phyloP scores from a whole-genome alignment of 2,797 vertebrate species.

The Sardinella longiceps region DNA sequence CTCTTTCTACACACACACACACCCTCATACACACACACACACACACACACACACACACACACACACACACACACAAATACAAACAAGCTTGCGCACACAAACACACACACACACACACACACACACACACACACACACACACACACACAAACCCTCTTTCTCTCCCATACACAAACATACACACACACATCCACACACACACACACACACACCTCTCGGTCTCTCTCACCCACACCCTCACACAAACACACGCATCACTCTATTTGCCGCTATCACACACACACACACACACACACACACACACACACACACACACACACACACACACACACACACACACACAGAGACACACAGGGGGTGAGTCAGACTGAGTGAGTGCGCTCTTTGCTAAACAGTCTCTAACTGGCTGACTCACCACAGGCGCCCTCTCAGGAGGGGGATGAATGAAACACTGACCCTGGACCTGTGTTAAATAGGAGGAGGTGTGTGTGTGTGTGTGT shows the following conservation, averaged over 20 bases:
- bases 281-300: background rate
- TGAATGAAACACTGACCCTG: constrained; percentile 8
- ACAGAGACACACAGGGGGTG: background rate
- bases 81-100: constrained; percentile 38
- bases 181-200: background rate
- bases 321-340: background rate
- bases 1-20: too few relatives aligned
- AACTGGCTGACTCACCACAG: constrained; percentile 18
- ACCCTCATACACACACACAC: background rate
- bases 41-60: background rate
- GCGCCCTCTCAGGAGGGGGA: background rate
- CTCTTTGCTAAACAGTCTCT: constrained; percentile 32
- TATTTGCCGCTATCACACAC: background rate
- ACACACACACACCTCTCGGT: constrained; percentile 45
- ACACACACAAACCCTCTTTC: background rate
- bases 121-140: background rate
- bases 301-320: background rate
- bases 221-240: constrained; percentile 24
- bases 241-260: constrained; percentile 37
- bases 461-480: background rate
- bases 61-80: constrained; percentile 27
- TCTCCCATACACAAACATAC: background rate
- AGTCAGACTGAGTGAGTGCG: constrained; percentile 45
- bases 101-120: background rate
- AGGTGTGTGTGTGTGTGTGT: background rate